Percentiles rank a stretch among this genome's conserved stretches.
These are phyloP conservation scores for Nephila pilipes DNA, from an alignment of 1,140 invertebrate species.

Conservation along the genomic window DNA sequence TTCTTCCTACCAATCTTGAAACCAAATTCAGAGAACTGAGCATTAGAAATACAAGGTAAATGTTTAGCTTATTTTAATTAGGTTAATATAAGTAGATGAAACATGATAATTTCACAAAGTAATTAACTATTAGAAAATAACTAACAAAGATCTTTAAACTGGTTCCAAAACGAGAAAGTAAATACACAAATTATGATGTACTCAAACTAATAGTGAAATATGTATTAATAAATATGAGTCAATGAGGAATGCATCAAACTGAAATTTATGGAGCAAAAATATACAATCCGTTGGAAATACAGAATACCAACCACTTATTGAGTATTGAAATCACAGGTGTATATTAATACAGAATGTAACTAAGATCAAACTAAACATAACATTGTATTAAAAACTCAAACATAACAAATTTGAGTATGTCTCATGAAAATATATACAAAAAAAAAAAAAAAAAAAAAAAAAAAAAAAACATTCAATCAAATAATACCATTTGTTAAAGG, in stretches of 20 bases:
- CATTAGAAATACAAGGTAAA: background rate
- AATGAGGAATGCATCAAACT: slow-evolving; percentile 67
- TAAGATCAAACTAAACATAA: slow-evolving; percentile 27
- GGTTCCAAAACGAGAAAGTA: background rate
- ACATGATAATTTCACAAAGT: background rate
- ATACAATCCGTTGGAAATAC: slow-evolving; percentile 54
- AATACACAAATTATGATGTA: background rate
- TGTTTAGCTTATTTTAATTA: background rate
- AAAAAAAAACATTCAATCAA: too few relatives aligned
- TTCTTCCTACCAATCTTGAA: background rate
- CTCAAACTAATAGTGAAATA: slow-evolving; percentile 23
- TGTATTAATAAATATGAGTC: slow-evolving; percentile 39
- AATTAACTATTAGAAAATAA: background rate
- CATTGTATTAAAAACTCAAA: too few relatives aligned
- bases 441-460: too few relatives aligned
- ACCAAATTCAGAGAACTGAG: background rate
- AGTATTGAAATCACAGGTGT: slow-evolving; percentile 34
- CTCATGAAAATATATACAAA: background rate
- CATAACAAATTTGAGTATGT: background rate
- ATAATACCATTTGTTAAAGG: too few relatives aligned
- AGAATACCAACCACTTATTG: background rate
- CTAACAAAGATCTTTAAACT: background rate
- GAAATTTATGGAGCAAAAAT: slow-evolving; percentile 70
- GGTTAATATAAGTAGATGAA: too few relatives aligned
- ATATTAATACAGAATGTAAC: slow-evolving; percentile 66